Percentiles rank a stretch among this genome's conserved stretches.
Conservation (phyloP, 2,888 invertebrate species). For the Acleris cristana region DNA sequence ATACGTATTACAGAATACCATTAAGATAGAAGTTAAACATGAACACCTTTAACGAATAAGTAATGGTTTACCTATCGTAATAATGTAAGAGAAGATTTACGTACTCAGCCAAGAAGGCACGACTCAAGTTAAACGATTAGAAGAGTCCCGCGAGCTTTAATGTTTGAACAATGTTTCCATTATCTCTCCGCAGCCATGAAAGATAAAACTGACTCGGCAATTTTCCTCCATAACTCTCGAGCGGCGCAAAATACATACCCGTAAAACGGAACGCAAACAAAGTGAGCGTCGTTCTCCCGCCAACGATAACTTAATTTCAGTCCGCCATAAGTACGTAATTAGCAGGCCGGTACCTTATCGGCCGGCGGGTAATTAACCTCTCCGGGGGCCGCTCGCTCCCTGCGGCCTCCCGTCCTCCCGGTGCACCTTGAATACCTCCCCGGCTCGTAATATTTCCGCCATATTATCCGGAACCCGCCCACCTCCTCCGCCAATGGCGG, state of each 20-base stretch:
- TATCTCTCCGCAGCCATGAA: conserved; percentile 73
- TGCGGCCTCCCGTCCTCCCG: conserved; percentile 55
- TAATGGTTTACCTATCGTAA: neutral
- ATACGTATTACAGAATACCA: neutral
- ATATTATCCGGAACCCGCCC: conserved; percentile 81
- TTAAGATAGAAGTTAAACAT: too few species aligned
- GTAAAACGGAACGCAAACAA: conserved; percentile 83
- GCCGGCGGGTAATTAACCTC: conserved; percentile 83
- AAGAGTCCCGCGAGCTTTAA: conserved; percentile 63
- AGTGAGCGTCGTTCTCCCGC: conserved; percentile 80
- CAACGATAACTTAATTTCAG: conserved; percentile 84
- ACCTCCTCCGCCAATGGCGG: conserved; percentile 80
- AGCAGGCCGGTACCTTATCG: conserved; percentile 84
- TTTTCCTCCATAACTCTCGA: conserved; percentile 80
- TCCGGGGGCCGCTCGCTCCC: conserved; percentile 57
- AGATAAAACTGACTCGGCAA: conserved; percentile 80
- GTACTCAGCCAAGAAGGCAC: conserved; percentile 57
- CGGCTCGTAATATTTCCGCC: conserved; percentile 80
- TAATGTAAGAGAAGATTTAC: conserved; percentile 23
- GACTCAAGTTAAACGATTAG: conserved; percentile 79
- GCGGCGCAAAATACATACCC: conserved; percentile 76
- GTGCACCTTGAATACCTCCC: conserved; percentile 80
- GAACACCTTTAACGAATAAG: too few species aligned
- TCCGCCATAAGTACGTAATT: conserved; percentile 84
- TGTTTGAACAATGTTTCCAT: conserved; percentile 77